Percentiles rank a stretch among this genome's conserved stretches.
Evolutionary conservation across 2,797 vertebrate genomes (phyloP).

Genomic region (Falco concolor): DNA sequence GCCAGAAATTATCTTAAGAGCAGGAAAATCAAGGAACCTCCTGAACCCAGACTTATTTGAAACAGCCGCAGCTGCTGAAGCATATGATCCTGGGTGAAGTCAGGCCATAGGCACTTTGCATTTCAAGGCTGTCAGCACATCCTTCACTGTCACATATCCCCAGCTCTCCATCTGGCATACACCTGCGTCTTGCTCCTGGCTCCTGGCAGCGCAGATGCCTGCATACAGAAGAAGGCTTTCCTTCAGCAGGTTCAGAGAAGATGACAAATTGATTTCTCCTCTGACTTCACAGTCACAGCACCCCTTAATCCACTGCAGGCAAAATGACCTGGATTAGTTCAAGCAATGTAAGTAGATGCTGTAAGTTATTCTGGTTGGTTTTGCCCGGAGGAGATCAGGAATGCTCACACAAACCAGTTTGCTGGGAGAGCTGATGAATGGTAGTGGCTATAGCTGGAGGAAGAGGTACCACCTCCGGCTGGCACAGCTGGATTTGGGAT

Average conservation of each 20-base stretch:
- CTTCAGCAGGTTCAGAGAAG: background rate
- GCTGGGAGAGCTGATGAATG: background rate
- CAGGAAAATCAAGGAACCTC: background rate
- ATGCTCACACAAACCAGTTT: background rate
- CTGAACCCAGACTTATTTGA: background rate
- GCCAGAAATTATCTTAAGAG: background rate
- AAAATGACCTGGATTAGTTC: background rate
- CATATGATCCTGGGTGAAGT: background rate
- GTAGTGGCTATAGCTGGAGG: background rate
- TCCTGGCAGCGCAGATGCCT: background rate
- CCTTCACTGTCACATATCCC: background rate
- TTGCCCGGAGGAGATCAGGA: background rate
- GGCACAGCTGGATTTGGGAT: fast-evolving
- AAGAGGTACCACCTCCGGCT: background rate
- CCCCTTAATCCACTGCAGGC: background rate
- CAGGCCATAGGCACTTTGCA: conserved; percentile 11
- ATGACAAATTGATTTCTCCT: background rate
- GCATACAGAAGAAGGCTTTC: background rate
- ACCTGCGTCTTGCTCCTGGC: background rate
- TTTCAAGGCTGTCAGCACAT: conserved; percentile 18
- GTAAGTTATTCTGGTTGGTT: background rate
- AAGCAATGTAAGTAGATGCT: background rate
- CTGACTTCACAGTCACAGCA: background rate
- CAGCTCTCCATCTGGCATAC: conserved; percentile 11
- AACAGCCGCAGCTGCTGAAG: background rate